Percentiles rank a stretch among this genome's conserved stretches.
Evolutionary conservation across 2,888 invertebrate species (phyloP).

Genomic region (Lasioglossum leucozonium): DNA sequence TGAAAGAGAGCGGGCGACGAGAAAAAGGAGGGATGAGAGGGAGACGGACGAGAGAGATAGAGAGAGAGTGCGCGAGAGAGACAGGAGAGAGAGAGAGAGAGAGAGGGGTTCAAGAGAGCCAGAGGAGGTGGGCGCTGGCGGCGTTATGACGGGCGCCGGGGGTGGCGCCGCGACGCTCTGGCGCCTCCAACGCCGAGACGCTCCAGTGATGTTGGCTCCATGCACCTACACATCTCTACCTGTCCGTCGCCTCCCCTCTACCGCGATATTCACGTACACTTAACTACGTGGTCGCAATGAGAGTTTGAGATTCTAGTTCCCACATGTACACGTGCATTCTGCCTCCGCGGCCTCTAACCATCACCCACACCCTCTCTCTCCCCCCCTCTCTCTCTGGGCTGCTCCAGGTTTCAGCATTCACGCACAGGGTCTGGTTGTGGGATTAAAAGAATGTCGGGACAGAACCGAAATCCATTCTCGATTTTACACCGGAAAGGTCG

Average conservation of each 20-base stretch:
- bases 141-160: constrained; percentile 83
- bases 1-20: constrained; percentile 35
- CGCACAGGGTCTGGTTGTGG: background rate
- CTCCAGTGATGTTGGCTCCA: constrained; percentile 79
- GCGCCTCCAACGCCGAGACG: constrained; percentile 82
- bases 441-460: constrained; percentile 38
- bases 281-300: constrained; percentile 64
- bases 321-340: constrained; percentile 39
- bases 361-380: background rate
- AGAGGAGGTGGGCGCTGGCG: constrained; percentile 78
- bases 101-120: constrained; percentile 36
- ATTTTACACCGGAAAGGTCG: constrained; percentile 58
- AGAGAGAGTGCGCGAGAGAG: constrained; percentile 36
- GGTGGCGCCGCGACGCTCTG: constrained; percentile 84
- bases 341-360: background rate
- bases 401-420: background rate
- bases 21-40: constrained; percentile 39
- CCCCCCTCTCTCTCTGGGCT: background rate
- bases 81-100: constrained; percentile 35
- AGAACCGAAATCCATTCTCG: constrained; percentile 52
- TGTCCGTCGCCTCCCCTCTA: constrained; percentile 41
- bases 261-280: constrained; percentile 48
- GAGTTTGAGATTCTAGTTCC: constrained; percentile 64
- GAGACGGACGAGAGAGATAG: background rate
- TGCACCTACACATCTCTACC: constrained; percentile 67